Evolutionary conservation across 2,797 vertebrate genomes (phyloP), one percentile per base, ranked within the genome.

Genomic region (Otus scops): DNA sequence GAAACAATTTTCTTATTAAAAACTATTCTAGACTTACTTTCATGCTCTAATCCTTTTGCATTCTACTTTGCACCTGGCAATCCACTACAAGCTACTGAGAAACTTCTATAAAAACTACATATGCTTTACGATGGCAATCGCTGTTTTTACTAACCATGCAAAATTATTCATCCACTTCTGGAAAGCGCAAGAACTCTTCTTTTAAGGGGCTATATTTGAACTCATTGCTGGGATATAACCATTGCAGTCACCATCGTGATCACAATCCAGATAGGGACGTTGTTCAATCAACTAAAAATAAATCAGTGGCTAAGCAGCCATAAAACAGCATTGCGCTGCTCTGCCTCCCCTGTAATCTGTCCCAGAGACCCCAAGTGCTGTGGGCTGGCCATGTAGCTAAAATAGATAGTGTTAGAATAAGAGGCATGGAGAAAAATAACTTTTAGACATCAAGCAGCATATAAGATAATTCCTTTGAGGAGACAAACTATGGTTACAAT

Each of bases 11-110:
- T 79, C 73, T 70, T 71, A 88, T 78, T 93, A 51, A 91, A 86
- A 89, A 81, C 68, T 70, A 50, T 68, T 93, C 69, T 77, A 68
- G 15, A 56, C 28, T 90, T 60, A 92, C 69, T 92, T 93, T 65
- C 73, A 22, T 45, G 47, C 39, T 87, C n/a, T 76, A 79, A 79
- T 87, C 71, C 64, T 89, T 95, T 61, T 88, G 45, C 57, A 50
- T 88, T 92, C 65, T 91, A 77, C 47, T 30, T 86, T 84, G 83
- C 92, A 94, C 77, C 83, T 93, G 67, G 67, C 74, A 94, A 82
- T 73, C 63, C 67, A 38, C 83, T 89, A 78, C 13, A 86, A 83
- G 54, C 61, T 54, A 73, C 80, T 19, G 63, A 81, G 77, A 89
- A 95, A 92, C 47, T 76, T 68, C 77, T 79, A 16, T 60, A 85